Percentiles rank a stretch among this genome's conserved stretches.
Conservation (phyloP, 2,797 vertebrate species). For the Chrosomus eos region DNA sequence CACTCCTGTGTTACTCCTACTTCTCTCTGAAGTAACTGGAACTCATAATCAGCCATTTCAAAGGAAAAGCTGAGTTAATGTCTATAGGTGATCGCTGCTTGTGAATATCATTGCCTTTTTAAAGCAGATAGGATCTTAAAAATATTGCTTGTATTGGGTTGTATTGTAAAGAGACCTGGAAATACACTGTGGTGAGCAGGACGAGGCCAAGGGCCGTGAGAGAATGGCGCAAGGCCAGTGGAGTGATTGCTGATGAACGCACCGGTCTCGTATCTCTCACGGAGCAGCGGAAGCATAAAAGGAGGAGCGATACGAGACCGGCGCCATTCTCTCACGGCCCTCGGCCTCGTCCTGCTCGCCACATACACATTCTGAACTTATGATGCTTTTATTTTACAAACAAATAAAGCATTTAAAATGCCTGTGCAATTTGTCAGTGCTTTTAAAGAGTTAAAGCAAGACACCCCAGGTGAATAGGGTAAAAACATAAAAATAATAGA, state of each 20-base stretch:
- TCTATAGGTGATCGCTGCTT: slow-evolving; percentile 19
- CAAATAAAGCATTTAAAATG: background rate
- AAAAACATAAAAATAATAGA: too few relatives aligned
- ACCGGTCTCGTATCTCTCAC: too few relatives aligned
- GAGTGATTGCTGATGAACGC: too few relatives aligned
- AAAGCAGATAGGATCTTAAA: background rate
- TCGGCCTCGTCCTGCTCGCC: too few relatives aligned
- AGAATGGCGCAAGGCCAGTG: too few relatives aligned
- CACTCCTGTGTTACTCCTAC: slow-evolving; percentile 56
- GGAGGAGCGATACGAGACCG: too few relatives aligned
- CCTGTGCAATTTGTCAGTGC: background rate
- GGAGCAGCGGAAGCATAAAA: too few relatives aligned
- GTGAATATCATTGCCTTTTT: background rate
- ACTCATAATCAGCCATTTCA: slow-evolving; percentile 11
- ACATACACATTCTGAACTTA: background rate
- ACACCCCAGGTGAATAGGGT: too few relatives aligned
- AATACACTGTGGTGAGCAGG: background rate
- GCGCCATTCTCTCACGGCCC: too few relatives aligned
- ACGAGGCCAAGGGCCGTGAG: too few relatives aligned
- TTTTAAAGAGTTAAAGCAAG: background rate
- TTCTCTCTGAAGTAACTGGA: slow-evolving; percentile 24
- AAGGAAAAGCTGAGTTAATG: slow-evolving; percentile 34
- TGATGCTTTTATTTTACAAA: background rate
- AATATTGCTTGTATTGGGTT: background rate
- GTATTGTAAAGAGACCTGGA: background rate